Conservation (phyloP, 2,113 vertebrate species). For the Turnix velox region DNA sequence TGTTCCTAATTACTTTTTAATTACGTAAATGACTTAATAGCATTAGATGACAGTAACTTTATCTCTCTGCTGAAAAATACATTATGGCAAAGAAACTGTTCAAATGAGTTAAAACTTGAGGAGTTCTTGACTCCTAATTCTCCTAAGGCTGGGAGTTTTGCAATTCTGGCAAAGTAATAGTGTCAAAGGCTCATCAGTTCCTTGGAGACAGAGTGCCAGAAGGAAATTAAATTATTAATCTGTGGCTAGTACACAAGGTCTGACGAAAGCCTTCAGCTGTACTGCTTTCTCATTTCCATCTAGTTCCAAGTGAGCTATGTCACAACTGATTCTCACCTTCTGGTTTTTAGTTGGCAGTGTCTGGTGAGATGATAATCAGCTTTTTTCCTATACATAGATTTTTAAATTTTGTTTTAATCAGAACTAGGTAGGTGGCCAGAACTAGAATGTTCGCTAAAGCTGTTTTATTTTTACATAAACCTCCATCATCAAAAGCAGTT, state of each 20-base stretch:
- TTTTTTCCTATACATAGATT: neutral
- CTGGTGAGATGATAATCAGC: neutral
- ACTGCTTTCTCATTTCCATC: neutral
- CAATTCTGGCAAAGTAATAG: neutral
- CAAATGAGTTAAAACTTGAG: neutral
- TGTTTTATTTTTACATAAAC: neutral
- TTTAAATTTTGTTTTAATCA: too few relatives aligned
- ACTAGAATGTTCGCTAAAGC: neutral
- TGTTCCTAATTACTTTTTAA: slow-evolving; percentile 30
- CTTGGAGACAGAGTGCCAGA: neutral
- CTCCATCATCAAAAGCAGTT: neutral
- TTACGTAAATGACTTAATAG: neutral
- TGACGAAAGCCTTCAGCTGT: neutral
- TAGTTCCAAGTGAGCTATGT: neutral
- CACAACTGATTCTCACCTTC: neutral
- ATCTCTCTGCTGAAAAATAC: neutral
- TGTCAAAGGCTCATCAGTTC: neutral
- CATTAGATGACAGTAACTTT: slow-evolving; percentile 3
- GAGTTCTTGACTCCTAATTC: neutral
- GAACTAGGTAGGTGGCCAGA: neutral
- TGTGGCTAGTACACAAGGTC: neutral
- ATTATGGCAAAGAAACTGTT: neutral
- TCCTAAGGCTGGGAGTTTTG: neutral
- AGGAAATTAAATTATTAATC: slow-evolving; percentile 44
- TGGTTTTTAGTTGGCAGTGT: neutral